Evolutionary conservation across 2,113 vertebrate species (phyloP).

Genomic region (Odocoileus hemionus): DNA sequence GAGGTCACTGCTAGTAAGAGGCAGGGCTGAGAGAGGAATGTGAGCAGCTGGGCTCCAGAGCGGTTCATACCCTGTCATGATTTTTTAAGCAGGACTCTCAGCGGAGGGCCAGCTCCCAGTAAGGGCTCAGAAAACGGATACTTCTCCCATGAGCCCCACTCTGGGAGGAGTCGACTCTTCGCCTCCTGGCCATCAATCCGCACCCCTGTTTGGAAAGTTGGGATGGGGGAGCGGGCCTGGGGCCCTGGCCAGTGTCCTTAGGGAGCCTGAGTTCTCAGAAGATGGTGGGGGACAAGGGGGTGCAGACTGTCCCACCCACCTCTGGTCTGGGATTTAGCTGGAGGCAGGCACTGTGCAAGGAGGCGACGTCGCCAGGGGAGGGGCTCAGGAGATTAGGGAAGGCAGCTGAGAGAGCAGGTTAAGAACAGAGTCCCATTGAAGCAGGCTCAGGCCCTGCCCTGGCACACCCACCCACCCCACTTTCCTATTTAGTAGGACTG

Average conservation of each 20-base stretch:
- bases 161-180: not conserved
- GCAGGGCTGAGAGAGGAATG: not conserved
- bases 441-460: not conserved
- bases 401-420: not conserved
- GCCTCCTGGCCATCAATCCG: not conserved
- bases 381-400: constrained; percentile 36
- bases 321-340: constrained; percentile 46
- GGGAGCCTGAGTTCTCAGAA: not conserved
- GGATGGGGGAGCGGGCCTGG: not conserved
- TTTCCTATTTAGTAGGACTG: not conserved
- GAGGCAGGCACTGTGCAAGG: constrained; percentile 23
- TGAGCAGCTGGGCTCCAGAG: not conserved
- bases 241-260: not conserved
- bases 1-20: not conserved
- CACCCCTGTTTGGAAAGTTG: not conserved
- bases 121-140: not conserved
- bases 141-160: not conserved
- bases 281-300: not conserved
- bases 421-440: constrained; percentile 40
- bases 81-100: not conserved
- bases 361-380: constrained; percentile 31
- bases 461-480: not conserved
- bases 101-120: not conserved
- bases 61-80: not conserved
- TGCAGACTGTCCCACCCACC: not conserved